Base-by-base conservation (phyloP, 2,797 vertebrate genomes). In the Thunnus albacares region DNA sequence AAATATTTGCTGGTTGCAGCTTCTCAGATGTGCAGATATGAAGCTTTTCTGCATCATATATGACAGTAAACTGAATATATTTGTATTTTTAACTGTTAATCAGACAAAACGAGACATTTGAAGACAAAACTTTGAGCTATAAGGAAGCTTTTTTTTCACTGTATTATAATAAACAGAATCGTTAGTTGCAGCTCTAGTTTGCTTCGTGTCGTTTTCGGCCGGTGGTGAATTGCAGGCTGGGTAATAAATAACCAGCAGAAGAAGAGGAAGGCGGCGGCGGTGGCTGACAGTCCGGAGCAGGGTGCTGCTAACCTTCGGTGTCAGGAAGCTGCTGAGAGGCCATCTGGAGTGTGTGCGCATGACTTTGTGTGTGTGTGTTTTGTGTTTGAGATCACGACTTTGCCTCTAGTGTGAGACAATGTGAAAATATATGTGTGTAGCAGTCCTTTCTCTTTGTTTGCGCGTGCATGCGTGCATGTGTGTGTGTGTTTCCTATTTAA, bases 301-400 rank as follows among this genome's bases (percentile, higher is more conserved):
- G 49, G 69, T 35, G 51, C 60, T 5, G 59, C 70, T 82, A 68
- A 81, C 86, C 83, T 77, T 79, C 74, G 61, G 82, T 69, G 80
- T 86, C 87, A 83, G 65, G 82, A 75, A 30, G 69, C 78, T 77
- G 75, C 84, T 83, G 85, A 80, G 84, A 88, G 53, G 74, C 90
- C 90, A 87, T 84, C 86, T 89, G 88, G 30, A 52, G 47, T 56
- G 49, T n/a, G 60, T 38, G 22, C 41, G 12, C 5, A 7, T 18
- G 14, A 26, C 14, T 49, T 15, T 65, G 15, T 47, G 45, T 18
- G 45, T 47, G 43, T 45, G 43, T 64, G 33, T 56, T 43, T 10
- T 45, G 43, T 45, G 43, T 45, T 14, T 45, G 43, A 3, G 53
- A 49, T 26, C 28, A 63, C 30, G 30, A 60, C 55, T 41, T 57